Evolutionary conservation across 2,797 vertebrate genomes (phyloP), one percentile per base, ranked within the genome.

Genomic region (Sternotherus odoratus): DNA sequence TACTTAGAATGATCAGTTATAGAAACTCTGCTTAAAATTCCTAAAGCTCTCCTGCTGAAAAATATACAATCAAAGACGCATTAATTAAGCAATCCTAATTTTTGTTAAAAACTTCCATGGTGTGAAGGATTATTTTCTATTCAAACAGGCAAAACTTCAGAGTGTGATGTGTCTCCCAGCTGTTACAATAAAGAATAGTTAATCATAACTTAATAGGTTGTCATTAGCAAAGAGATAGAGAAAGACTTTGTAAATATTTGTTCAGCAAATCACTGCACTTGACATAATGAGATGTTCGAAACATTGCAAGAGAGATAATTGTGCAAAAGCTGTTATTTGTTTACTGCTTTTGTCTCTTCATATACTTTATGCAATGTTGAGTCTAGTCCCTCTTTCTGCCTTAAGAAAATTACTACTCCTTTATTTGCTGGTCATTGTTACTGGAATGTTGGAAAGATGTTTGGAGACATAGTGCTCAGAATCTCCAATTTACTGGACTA

Each of bases 191-290:
- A 92, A 91, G 50, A 96, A 90, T 81, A 92, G 84, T 77, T 96
- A 89, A 96, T 96, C 95, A 95, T 79, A 90, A 93, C 82, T 60
- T 92, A 93, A 88, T 91, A 85, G 87, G 79, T 69, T 84, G 82
- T 78, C 10, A 5, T 93, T 91, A 93, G 81, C 51, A 90, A 79
- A 94, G 77, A 89, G 66, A 92, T 49, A 80, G 80, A 90, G 91
- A 92, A 95, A 93, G 77, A 11, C n/a, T 79, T 30, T 86, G 83
- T 88, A 96, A 97, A 97, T 96, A 96, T 94, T 97, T 96, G 74
- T 88, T 96, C 86, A 84, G 87, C 88, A 96, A 95, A 92, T 96
- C 53, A 74, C 56, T 88, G 56, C 86, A 86, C 88, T 96, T 96
- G 88, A 96, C 57, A 96, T 91, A 93, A 95, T 90, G 86, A 95